Percentiles rank a stretch among this genome's conserved stretches.
These are phyloP conservation scores for Drosophila picticornis DNA, from an alignment of 2,888 invertebrate species.

Conservation along the genomic window DNA sequence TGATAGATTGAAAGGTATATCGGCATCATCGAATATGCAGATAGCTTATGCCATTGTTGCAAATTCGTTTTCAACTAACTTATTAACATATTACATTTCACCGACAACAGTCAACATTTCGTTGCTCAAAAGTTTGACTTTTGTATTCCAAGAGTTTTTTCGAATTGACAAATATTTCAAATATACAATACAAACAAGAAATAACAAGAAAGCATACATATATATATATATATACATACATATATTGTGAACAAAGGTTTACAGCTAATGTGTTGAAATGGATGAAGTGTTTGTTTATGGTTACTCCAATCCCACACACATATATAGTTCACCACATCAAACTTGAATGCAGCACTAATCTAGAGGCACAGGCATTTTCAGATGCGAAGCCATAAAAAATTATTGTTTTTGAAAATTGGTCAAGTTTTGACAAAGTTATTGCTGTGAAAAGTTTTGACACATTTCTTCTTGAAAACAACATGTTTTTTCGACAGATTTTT, in stretches of 20 bases:
- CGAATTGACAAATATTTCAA: background rate
- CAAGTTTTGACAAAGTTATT: background rate
- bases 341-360: background rate
- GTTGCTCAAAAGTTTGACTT: background rate
- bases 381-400: background rate
- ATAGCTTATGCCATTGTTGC: slow-evolving; percentile 30
- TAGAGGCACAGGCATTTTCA: background rate
- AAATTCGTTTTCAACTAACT: slow-evolving; percentile 1
- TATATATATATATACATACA: background rate
- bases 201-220: background rate
- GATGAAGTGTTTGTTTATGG: background rate
- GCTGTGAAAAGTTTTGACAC: background rate
- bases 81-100: slow-evolving; percentile 1
- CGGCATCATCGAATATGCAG: slow-evolving; percentile 34
- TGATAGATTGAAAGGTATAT: slow-evolving; percentile 60
- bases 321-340: background rate
- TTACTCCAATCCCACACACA: background rate
- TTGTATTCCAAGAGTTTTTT: background rate
- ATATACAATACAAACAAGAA: background rate
- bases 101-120: background rate
- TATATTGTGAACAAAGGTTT: background rate
- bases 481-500: background rate
- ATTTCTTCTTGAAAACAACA: background rate
- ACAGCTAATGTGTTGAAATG: background rate
- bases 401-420: background rate